These are phyloP conservation scores for Oreochromis spilurus DNA, from an alignment of 2,113 vertebrate species.

Conservation along the genomic window DNA sequence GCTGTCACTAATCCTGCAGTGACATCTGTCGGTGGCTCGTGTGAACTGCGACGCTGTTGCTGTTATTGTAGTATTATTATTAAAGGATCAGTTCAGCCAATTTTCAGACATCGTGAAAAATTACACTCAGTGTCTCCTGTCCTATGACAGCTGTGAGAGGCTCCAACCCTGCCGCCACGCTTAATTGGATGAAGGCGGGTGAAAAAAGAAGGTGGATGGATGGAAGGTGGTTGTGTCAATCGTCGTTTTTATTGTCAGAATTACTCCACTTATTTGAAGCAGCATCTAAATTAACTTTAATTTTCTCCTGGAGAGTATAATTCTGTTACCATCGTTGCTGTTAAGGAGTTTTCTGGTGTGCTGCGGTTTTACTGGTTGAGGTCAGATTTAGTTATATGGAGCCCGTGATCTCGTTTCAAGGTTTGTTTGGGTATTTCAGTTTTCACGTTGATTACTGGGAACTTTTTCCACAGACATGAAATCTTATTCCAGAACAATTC, in stretches of 20 bases:
- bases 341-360: neutral
- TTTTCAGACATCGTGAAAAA: neutral
- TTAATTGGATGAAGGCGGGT: neutral
- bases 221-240: neutral
- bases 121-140: fast-evolving
- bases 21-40: slow-evolving; percentile 5
- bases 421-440: neutral
- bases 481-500: neutral
- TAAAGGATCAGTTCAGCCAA: neutral
- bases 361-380: neutral
- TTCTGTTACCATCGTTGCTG: neutral
- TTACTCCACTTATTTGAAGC: neutral
- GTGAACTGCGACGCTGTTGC: neutral
- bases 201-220: neutral
- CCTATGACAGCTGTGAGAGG: neutral
- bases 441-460: neutral
- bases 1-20: neutral
- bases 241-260: neutral
- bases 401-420: neutral
- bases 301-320: neutral
- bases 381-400: fast-evolving
- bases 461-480: neutral
- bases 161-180: neutral
- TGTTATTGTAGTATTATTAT: neutral
- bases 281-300: neutral